Conservation (phyloP, 2,113 vertebrate genomes). For the Chionodraco myersi region DNA sequence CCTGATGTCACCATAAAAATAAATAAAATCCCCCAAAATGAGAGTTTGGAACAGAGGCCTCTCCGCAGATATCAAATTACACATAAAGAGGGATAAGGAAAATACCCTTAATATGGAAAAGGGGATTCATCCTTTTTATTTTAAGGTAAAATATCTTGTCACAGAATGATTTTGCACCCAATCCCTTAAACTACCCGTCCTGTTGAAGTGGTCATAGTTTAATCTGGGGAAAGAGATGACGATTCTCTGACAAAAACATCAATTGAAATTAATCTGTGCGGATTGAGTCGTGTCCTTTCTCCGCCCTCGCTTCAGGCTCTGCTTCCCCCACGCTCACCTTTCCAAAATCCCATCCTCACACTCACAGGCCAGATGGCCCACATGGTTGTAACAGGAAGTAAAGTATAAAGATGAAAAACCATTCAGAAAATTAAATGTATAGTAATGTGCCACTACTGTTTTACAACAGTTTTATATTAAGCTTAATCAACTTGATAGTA, state of each 20-base stretch:
- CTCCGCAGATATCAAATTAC: slow-evolving; percentile 21
- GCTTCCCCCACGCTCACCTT: slow-evolving; percentile 42
- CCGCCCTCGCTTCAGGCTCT: slow-evolving; percentile 17
- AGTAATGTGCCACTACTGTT: not conserved
- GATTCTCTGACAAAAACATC: slow-evolving; percentile 46
- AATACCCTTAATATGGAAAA: slow-evolving; percentile 14
- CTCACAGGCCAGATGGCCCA: slow-evolving; percentile 31
- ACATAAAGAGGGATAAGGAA: slow-evolving; percentile 31
- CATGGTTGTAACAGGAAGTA: slow-evolving; percentile 42
- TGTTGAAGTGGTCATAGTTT: slow-evolving; percentile 38
- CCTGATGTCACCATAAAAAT: slow-evolving; percentile 43
- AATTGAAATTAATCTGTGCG: slow-evolving; percentile 57
- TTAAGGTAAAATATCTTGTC: slow-evolving; percentile 25
- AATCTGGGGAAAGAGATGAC: slow-evolving; percentile 55
- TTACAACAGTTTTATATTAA: not conserved
- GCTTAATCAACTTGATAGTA: not conserved
- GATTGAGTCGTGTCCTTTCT: slow-evolving; percentile 53
- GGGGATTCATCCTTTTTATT: slow-evolving; percentile 36
- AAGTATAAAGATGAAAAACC: slow-evolving; percentile 51
- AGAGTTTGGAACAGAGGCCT: slow-evolving; percentile 30
- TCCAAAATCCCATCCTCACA: slow-evolving; percentile 57
- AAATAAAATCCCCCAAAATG: not conserved
- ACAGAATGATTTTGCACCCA: slow-evolving; percentile 12
- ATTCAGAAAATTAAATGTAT: slow-evolving; percentile 20
- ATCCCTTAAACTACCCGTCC: slow-evolving; percentile 18